Evolutionary conservation across 2,888 invertebrate species (phyloP).

Genomic region (Sturmia bella): DNA sequence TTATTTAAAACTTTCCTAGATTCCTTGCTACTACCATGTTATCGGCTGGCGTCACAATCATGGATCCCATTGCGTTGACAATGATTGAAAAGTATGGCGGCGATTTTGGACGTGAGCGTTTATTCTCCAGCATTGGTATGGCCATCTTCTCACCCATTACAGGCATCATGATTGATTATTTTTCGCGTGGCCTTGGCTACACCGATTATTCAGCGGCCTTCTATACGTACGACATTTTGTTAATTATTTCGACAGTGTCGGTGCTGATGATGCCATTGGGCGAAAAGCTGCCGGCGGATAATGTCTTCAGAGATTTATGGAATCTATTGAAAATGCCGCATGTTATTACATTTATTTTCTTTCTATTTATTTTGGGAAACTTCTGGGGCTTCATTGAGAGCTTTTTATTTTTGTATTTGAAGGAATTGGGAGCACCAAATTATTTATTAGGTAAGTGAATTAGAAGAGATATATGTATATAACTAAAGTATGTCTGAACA

Average conservation of each 20-base stretch:
- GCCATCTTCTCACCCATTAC: conserved; percentile 91
- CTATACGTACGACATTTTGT: conserved; percentile 88
- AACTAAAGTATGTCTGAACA: too few relatives aligned
- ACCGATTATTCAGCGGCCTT: conserved; percentile 95
- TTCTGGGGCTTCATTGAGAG: conserved; percentile 95
- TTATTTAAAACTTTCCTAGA: conserved; percentile 77
- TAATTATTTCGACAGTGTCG: conserved; percentile 88
- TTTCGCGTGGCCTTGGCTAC: conserved; percentile 84
- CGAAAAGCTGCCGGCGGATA: conserved; percentile 89
- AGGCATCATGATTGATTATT: conserved; percentile 88
- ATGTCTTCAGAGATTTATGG: conserved; percentile 88
- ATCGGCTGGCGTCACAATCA: conserved; percentile 92
- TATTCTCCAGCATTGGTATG: conserved; percentile 92
- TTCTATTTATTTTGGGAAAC: conserved; percentile 91
- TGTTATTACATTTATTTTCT: conserved; percentile 90
- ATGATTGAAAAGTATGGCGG: conserved; percentile 93
- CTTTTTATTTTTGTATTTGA: conserved; percentile 92
- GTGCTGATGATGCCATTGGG: conserved; percentile 90
- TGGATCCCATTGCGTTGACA: conserved; percentile 93
- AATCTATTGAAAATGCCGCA: conserved; percentile 90
- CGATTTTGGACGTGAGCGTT: conserved; percentile 90
- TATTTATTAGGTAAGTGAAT: conserved; percentile 87
- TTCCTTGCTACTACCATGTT: conserved; percentile 91
- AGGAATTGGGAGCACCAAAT: conserved; percentile 91
- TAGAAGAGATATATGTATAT: too few relatives aligned